These are phyloP conservation scores for Protodeltote pygarga DNA, from an alignment of 2,888 invertebrate species.

Conservation along the genomic window DNA sequence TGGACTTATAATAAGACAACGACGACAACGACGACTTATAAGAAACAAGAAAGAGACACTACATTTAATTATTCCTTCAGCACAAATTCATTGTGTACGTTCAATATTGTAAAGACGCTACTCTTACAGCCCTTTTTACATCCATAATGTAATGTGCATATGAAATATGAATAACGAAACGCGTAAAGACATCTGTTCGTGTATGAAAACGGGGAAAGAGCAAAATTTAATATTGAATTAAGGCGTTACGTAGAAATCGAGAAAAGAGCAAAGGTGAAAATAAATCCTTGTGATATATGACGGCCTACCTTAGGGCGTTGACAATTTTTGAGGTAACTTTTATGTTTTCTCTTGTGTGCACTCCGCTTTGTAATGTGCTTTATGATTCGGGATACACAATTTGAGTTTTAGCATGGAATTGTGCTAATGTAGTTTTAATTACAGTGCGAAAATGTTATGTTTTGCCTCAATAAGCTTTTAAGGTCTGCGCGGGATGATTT, in stretches of 20 bases:
- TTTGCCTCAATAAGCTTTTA: background rate
- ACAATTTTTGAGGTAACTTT: slow-evolving; percentile 81
- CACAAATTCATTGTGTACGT: slow-evolving; percentile 43
- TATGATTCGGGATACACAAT: slow-evolving; percentile 22
- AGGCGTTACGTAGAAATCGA: slow-evolving; percentile 84
- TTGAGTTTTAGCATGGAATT: slow-evolving; percentile 1
- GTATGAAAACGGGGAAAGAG: slow-evolving; percentile 70
- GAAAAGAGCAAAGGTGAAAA: slow-evolving; percentile 79
- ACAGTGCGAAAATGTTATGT: background rate
- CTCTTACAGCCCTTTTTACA: slow-evolving; percentile 42
- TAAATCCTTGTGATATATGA: slow-evolving; percentile 85
- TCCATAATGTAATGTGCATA: slow-evolving; percentile 65
- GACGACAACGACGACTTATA: no score
- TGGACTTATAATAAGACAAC: slow-evolving; percentile 2
- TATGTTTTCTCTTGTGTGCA: slow-evolving; percentile 60
- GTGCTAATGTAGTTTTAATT: slow-evolving; percentile 9
- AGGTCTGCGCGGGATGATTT: background rate
- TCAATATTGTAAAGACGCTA: slow-evolving; percentile 43
- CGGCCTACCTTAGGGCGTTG: slow-evolving; percentile 71
- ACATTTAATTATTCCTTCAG: slow-evolving; percentile 41
- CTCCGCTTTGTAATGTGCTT: slow-evolving; percentile 43
- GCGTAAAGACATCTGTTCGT: slow-evolving; percentile 77
- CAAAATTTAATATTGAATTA: slow-evolving; percentile 86
- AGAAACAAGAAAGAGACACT: no score
- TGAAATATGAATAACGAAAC: slow-evolving; percentile 83